Evolutionary conservation across 2,888 invertebrate species (phyloP), one percentile per base, ranked within the genome.

Genomic region (Eudasyphora cyanicolor): DNA sequence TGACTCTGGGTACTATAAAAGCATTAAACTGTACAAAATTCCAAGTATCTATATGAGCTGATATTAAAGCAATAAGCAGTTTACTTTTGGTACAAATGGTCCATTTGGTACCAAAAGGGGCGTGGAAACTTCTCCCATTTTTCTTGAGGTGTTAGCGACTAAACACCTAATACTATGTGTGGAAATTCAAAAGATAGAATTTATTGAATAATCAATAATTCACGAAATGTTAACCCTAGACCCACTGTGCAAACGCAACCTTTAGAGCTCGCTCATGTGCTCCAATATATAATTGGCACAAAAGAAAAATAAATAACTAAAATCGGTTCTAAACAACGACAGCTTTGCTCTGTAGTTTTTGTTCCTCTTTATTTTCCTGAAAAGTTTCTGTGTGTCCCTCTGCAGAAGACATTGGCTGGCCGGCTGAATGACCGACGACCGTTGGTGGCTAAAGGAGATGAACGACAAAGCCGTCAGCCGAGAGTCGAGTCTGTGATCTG

Each of bases 191-290:
- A n/a, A n/a, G n/a, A n/a, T n/a, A 75, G 71, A 75, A 51, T 76
- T 76, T 64, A 76, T 78, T 75, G 51, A 75, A 42, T 70, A 87
- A 88, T 86, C 89, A 89, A 89, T 89, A 89, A 89, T 88, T 88
- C 88, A 86, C 89, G 88, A 87, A 88, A 89, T 89, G 90, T 89
- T 90, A 90, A 90, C 49, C 17, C 1, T 49, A n/a, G 27, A 27
- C 1, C 27, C 60, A 60, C 29, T 60, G 60, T 60, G 17, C n/a
- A 6, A 60, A 60, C 7, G 29, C 29, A 29, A 57, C 27, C 14
- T 45, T 45, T 10, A 24, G 4, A 57, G n/a, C 32, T 90, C 90
- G 90, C 89, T 89, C 89, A 89, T 89, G 87, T 89, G 90, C 89
- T 88, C 88, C 89, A 38, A 29, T 38, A 38, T n/a, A n/a, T 64